Conservation (phyloP, 2,888 invertebrate species). For the Andrena chrysosceles region DNA sequence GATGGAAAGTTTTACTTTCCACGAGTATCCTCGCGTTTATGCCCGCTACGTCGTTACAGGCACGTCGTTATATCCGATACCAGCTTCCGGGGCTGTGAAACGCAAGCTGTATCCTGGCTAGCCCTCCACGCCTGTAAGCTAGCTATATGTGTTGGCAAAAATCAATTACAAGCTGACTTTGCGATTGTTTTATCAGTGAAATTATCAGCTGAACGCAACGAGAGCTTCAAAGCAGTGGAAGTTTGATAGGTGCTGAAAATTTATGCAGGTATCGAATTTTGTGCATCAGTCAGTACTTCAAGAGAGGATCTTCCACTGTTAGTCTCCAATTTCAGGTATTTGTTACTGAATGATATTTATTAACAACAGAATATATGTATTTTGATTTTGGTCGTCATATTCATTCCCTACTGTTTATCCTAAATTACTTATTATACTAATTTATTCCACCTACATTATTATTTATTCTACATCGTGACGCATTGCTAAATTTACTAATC, state of each 20-base stretch:
- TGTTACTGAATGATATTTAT: no score
- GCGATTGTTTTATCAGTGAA: not conserved
- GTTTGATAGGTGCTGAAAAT: no score
- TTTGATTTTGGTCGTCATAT: no score
- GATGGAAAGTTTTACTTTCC: slow-evolving; percentile 22
- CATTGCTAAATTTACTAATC: not conserved
- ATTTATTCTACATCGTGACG: not conserved
- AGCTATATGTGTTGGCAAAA: not conserved
- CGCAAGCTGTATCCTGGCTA: not conserved
- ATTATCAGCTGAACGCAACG: no score
- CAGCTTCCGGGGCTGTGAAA: not conserved
- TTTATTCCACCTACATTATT: not conserved
- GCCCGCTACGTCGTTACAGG: not conserved
- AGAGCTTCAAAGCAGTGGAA: no score
- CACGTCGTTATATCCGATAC: slow-evolving; percentile 3
- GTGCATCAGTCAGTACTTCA: no score
- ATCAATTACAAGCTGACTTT: not conserved
- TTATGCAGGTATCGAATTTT: no score
- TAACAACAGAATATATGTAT: no score
- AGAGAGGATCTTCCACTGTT: no score
- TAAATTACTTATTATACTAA: not conserved
- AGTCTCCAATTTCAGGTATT: no score
- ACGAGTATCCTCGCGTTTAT: slow-evolving; percentile 11
- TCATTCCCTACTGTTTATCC: no score
- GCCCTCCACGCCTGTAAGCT: no score